phyloP scores from a whole-genome alignment of 2,888 invertebrate genomes.

The Aricia artaxerxes region DNA sequence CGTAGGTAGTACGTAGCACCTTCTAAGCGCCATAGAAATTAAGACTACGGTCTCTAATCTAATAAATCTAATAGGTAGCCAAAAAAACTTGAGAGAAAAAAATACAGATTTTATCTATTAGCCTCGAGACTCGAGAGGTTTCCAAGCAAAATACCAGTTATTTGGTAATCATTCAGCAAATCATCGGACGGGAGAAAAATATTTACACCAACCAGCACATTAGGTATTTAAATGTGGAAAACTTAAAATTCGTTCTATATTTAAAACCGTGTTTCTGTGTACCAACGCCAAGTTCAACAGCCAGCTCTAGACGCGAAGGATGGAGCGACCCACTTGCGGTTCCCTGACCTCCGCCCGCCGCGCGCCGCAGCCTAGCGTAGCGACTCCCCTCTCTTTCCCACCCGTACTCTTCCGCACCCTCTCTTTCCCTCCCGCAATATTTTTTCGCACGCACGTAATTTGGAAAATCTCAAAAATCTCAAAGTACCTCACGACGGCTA shows the following conservation, averaged over 20 bases:
- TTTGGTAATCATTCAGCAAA: background rate
- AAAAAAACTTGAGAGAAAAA: background rate
- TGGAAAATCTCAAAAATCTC: slow-evolving; percentile 56
- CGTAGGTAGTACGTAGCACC: background rate
- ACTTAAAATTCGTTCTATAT: slow-evolving; percentile 57
- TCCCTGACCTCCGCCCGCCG: slow-evolving; percentile 69
- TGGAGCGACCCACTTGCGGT: slow-evolving; percentile 78
- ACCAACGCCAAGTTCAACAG: slow-evolving; percentile 73
- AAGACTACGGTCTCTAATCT: background rate
- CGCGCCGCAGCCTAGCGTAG: slow-evolving; percentile 64
- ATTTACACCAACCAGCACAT: slow-evolving; percentile 33
- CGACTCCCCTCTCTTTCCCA: slow-evolving; percentile 52
- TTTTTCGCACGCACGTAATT: slow-evolving; percentile 66
- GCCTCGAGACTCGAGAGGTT: background rate
- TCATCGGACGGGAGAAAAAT: background rate
- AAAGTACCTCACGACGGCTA: background rate
- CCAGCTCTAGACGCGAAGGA: slow-evolving; percentile 71
- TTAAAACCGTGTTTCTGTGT: slow-evolving; percentile 72
- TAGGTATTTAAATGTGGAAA: slow-evolving; percentile 44
- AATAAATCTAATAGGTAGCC: background rate
- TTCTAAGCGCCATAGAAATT: background rate
- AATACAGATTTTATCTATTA: no score
- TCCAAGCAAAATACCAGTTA: background rate
- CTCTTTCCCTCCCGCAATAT: slow-evolving; percentile 75
- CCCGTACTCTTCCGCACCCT: slow-evolving; percentile 44